Base-by-base conservation (phyloP, 2,888 invertebrate genomes). In the Malacosoma neustria region DNA sequence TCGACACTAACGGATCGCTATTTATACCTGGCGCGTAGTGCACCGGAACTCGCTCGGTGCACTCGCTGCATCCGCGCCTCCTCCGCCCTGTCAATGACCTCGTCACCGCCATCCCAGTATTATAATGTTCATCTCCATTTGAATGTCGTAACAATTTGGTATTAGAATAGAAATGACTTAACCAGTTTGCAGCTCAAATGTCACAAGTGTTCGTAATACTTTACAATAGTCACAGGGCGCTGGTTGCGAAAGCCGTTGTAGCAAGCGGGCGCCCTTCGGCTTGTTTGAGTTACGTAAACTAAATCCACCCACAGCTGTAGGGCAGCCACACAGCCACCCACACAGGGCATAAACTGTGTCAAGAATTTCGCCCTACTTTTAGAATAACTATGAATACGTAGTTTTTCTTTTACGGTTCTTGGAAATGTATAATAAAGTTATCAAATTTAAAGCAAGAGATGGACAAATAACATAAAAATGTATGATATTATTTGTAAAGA, bases 1-100 rank as follows among this genome's bases (percentile, higher is more conserved):
- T 81, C 82, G 84, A 84, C 84, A 80, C 82, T 84, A 85, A 84
- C 84, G 84, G 84, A 69, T 69, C 72, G 77, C 84, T 85, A 85
- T 85, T 82, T 82, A 82, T 85, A 85, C 84, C 82, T 82, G 82
- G 69, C 66, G 61, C 70, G 77, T 74, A 74, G 72, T 80, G 80
- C 82, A 82, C 82, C 84, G 84, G 84, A 82, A 84, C 81, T 73
- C 69, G 73, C 72, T 72, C 71, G 69, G 70, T 82, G 82, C 84
- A 82, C 61, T 77, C 80, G 72, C 66, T 84, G 84, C 84, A 84
- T 79, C 80, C 81, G 76, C 64, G 62, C 64, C 58, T 59, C 61
- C 70, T 72, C 65, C 59, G 67, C 64, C 62, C 81, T 84, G 84
- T 84, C 84, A 84, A 80, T 76, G 84, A 84, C 82, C 84, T 67